These are phyloP conservation scores for Rhinoptilus africanus DNA, from an alignment of 2,113 vertebrate genomes.

Conservation along the genomic window DNA sequence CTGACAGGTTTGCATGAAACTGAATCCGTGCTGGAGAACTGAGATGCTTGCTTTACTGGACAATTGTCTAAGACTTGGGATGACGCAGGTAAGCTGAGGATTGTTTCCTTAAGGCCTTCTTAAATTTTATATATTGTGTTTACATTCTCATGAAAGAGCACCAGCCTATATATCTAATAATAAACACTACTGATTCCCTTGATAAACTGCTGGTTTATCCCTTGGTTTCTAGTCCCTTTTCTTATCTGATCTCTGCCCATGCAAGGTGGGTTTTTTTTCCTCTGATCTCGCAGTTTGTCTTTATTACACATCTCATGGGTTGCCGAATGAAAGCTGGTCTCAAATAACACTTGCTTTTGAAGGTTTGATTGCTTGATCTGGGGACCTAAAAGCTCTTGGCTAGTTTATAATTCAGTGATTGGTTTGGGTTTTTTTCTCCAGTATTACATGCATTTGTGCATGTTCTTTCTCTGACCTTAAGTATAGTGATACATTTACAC, in stretches of 20 bases:
- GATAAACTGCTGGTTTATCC: background rate
- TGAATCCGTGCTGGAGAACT: background rate
- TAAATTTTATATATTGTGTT: background rate
- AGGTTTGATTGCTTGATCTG: background rate
- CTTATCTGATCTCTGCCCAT: background rate
- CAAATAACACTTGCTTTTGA: background rate
- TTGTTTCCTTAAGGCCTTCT: background rate
- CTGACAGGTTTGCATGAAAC: background rate
- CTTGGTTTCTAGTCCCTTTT: background rate
- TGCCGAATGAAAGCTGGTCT: background rate
- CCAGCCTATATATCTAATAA: background rate
- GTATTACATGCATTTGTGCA: background rate
- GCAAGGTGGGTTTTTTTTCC: background rate
- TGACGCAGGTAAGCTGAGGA: background rate
- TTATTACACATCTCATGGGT: background rate
- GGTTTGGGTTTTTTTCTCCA: background rate
- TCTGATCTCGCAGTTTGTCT: background rate
- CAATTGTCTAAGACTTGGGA: background rate
- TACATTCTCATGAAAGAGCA: background rate
- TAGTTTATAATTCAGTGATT: background rate
- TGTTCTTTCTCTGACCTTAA: background rate
- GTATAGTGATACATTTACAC: background rate
- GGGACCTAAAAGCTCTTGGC: background rate
- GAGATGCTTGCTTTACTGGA: background rate
- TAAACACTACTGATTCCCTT: background rate